phyloP scores from a whole-genome alignment of 2,888 invertebrate species.

The Brachypalpus laphriformis region DNA sequence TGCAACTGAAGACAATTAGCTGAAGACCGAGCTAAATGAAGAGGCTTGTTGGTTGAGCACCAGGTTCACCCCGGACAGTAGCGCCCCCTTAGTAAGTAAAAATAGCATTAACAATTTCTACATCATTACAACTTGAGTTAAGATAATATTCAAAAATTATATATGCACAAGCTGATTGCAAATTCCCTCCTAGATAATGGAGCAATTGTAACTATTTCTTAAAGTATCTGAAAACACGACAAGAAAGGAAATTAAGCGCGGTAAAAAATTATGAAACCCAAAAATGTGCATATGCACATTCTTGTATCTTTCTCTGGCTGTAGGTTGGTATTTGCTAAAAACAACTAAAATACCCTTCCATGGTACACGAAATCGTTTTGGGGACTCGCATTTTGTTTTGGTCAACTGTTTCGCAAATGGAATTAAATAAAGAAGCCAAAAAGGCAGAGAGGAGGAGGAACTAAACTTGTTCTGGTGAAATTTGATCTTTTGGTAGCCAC shows the following conservation, averaged over 20 bases:
- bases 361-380: conserved; percentile 35
- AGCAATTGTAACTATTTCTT: not conserved
- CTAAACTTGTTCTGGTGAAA: conserved; percentile 47
- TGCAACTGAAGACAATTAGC: too few species aligned
- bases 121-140: too few species aligned
- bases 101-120: too few species aligned
- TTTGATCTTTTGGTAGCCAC: conserved; percentile 51
- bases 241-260: conserved; percentile 6
- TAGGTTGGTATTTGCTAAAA: conserved; percentile 1
- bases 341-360: conserved; percentile 22
- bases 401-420: conserved; percentile 65
- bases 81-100: too few species aligned
- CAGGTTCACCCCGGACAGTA: too few species aligned
- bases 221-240: conserved; percentile 13
- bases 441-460: not conserved
- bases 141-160: too few species aligned
- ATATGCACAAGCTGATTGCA: not conserved
- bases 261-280: conserved; percentile 31
- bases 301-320: not conserved
- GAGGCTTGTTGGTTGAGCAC: too few species aligned
- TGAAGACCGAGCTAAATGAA: too few species aligned
- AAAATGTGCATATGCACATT: conserved; percentile 37
- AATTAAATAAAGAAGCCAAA: conserved; percentile 32
- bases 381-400: conserved; percentile 74
- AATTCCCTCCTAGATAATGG: not conserved